Evolutionary conservation across 1,140 invertebrate genomes (phyloP).

Genomic region (Diuraphis noxia): DNA sequence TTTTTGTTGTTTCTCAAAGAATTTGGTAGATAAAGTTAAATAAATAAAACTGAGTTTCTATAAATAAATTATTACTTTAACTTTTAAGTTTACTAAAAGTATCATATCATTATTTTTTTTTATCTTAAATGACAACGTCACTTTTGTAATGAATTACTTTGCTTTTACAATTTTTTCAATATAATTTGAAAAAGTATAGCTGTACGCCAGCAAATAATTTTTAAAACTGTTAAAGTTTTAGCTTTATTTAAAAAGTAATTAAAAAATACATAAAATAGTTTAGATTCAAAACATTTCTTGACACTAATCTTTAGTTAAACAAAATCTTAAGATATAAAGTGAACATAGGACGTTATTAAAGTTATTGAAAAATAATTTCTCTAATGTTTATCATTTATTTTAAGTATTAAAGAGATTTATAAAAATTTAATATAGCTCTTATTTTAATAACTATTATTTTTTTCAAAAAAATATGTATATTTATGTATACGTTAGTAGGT

Average conservation of each 20-base stretch:
- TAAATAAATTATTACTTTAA: not conserved
- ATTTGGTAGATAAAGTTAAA: not conserved
- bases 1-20: not conserved
- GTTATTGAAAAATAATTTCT: not conserved
- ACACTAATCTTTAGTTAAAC: not conserved
- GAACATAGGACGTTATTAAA: not conserved
- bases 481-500: not conserved
- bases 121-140: not conserved
- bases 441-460: not conserved
- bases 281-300: not conserved
- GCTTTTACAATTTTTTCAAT: not conserved
- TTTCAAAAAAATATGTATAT: not conserved
- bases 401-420: not conserved
- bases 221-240: not conserved
- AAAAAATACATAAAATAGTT: not conserved
- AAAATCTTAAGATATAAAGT: not conserved
- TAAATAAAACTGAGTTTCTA: not conserved
- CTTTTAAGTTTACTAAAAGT: not conserved
- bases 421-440: not conserved
- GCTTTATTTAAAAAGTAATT: not conserved
- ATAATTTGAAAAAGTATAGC: not conserved
- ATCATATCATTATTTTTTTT: not conserved
- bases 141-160: not conserved
- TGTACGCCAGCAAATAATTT: not conserved
- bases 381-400: not conserved